Conservation (phyloP, 2,113 vertebrate species). For the Hystrix brachyura region DNA sequence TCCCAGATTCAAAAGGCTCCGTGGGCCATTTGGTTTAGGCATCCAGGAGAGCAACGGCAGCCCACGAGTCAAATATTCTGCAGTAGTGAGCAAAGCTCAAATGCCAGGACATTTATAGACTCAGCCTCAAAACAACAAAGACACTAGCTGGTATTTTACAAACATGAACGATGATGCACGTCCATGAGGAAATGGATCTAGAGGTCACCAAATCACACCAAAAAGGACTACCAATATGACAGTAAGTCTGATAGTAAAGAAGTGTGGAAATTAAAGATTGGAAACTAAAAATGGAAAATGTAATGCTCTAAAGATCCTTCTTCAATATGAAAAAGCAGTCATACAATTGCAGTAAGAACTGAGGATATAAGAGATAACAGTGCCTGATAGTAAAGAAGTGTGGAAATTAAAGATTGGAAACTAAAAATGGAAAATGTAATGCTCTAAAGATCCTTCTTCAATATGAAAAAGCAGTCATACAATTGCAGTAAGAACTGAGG, state of each 20-base stretch:
- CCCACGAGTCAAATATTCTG: not conserved
- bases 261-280: not conserved
- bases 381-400: not conserved
- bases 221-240: not conserved
- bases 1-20: not conserved
- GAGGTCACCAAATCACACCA: not conserved
- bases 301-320: not conserved
- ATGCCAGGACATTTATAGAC: not conserved
- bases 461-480: not conserved
- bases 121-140: not conserved
- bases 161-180: not conserved
- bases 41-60: not conserved
- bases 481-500: not conserved
- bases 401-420: not conserved
- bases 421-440: not conserved
- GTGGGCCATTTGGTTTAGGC: not conserved
- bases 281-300: not conserved
- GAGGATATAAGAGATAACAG: not conserved
- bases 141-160: not conserved
- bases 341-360: not conserved
- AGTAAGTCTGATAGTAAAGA: not conserved
- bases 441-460: slow-evolving; percentile 8
- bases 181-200: not conserved
- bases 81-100: not conserved
- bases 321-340: not conserved